A percentile compares a stretch with the other conserved stretches of the same genome.
Conservation (phyloP, 2,888 invertebrate species). For the Leptogaster cylindrica region DNA sequence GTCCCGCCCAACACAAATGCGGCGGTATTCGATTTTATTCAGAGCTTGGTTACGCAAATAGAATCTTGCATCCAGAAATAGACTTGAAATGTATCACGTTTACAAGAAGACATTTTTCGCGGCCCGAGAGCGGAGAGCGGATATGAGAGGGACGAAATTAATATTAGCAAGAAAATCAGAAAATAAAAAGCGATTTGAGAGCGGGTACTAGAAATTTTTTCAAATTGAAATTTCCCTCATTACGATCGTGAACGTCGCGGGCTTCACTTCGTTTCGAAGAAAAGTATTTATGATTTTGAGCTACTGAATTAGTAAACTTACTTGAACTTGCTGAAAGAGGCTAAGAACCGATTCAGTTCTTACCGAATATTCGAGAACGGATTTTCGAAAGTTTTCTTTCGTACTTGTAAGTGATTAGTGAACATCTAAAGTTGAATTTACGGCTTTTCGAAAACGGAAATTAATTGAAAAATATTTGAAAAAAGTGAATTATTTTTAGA, state of each 20-base stretch:
- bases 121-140: background rate
- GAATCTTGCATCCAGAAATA: conserved; percentile 49
- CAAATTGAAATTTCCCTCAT: conserved; percentile 51
- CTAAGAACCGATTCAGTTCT: too few relatives aligned
- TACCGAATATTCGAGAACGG: too few relatives aligned
- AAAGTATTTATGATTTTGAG: conserved; percentile 4
- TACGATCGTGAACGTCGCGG: conserved; percentile 61
- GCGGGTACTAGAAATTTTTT: conserved; percentile 13
- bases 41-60: conserved; percentile 50
- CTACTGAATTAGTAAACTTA: background rate
- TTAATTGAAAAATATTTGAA: background rate
- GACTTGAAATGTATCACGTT: conserved; percentile 46
- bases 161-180: conserved; percentile 29
- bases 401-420: conserved; percentile 9
- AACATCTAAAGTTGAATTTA: background rate
- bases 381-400: background rate
- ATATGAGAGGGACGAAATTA: conserved; percentile 36
- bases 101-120: conserved; percentile 16
- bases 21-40: conserved; percentile 22
- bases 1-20: background rate
- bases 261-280: conserved; percentile 54
- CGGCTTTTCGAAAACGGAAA: background rate
- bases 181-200: conserved; percentile 31
- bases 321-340: background rate
- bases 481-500: too few relatives aligned